These are phyloP conservation scores for Eilema griseolum DNA, from an alignment of 2,888 invertebrate species.

Conservation along the genomic window DNA sequence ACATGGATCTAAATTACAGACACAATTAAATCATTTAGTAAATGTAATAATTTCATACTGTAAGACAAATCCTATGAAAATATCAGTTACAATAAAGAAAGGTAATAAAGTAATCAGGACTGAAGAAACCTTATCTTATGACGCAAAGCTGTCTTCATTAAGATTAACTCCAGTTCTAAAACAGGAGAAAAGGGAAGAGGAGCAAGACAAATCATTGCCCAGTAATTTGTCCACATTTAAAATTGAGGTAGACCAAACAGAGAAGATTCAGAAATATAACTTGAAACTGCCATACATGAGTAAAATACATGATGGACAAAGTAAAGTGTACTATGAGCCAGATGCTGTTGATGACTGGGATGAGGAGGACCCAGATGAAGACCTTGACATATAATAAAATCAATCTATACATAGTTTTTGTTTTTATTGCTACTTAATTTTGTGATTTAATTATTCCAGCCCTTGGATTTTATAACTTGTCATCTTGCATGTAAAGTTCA, in stretches of 20 bases:
- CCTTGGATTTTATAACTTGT: too few relatives aligned
- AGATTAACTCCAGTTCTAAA: conserved; percentile 65
- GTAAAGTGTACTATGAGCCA: conserved; percentile 91
- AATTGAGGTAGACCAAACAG: conserved; percentile 88
- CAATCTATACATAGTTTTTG: background rate
- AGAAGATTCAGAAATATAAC: conserved; percentile 87
- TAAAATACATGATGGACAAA: conserved; percentile 83
- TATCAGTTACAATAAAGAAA: conserved; percentile 80
- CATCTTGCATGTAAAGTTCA: too few relatives aligned
- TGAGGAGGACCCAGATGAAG: conserved; percentile 95
- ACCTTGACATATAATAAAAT: conserved; percentile 88
- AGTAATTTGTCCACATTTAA: conserved; percentile 87
- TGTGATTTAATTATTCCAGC: background rate
- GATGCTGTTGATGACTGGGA: conserved; percentile 94
- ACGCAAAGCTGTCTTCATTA: conserved; percentile 66
- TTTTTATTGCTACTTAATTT: background rate
- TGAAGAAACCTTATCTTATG: conserved; percentile 72
- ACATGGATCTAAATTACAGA: conserved; percentile 70
- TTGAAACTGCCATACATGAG: conserved; percentile 88
- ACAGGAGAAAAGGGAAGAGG: conserved; percentile 63
- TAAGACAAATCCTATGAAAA: conserved; percentile 56
- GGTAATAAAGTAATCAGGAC: conserved; percentile 83
- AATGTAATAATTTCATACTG: conserved; percentile 72
- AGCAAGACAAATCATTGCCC: conserved; percentile 74
- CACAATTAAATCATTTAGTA: conserved; percentile 80